Conservation (phyloP, 2,797 vertebrate species). For the Siniperca obscura region DNA sequence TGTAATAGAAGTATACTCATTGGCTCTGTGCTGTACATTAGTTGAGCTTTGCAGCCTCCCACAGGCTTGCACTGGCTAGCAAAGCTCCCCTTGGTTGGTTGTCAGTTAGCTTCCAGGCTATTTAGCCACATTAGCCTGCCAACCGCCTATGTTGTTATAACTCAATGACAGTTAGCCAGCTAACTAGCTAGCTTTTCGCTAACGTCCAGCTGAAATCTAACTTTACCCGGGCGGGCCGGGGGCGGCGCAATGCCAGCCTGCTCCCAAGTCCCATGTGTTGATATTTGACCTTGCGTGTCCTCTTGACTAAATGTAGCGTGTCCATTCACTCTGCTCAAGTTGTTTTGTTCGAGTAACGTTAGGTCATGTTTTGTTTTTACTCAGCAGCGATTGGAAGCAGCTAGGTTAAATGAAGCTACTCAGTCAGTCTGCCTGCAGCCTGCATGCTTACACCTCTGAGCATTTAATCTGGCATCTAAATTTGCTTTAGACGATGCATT, state of each 20-base stretch:
- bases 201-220: neutral
- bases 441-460: neutral
- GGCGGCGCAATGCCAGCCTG: no score
- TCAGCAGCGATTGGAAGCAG: neutral
- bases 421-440: neutral
- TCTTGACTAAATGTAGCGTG: neutral
- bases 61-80: neutral
- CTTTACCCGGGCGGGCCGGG: no score
- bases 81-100: slow-evolving; percentile 18
- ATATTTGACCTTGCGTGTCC: slow-evolving; percentile 58
- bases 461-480: neutral
- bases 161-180: slow-evolving; percentile 37
- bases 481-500: neutral
- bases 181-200: slow-evolving; percentile 25
- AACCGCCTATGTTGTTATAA: neutral
- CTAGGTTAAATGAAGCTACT: neutral
- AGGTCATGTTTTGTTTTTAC: neutral
- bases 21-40: neutral
- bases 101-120: slow-evolving; percentile 52
- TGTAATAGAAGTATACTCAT: accelerated
- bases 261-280: slow-evolving; percentile 2
- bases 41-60: neutral
- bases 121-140: slow-evolving; percentile 51
- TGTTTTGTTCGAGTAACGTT: neutral
- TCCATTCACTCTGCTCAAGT: neutral